Evolutionary conservation across 2,888 invertebrate species (phyloP).

Genomic region (Cyrtodaria siliqua): DNA sequence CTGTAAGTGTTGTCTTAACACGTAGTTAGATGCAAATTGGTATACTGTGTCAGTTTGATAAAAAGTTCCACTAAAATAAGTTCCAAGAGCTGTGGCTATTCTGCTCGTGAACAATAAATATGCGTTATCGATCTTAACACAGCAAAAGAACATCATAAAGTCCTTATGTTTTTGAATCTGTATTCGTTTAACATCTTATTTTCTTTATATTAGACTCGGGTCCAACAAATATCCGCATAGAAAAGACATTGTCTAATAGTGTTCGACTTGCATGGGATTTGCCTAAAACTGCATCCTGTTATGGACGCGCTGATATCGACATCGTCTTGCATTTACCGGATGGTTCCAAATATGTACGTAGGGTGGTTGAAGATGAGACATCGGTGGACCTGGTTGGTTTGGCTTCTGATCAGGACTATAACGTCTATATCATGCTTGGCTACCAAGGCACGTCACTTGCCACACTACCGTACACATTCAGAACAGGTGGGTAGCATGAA

Average conservation of each 20-base stretch:
- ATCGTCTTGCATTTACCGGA: conserved; percentile 11
- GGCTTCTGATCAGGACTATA: conserved; percentile 37
- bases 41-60: too few species aligned
- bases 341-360: conserved; percentile 6
- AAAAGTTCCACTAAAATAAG: too few species aligned
- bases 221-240: conserved; percentile 35
- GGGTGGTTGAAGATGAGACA: conserved; percentile 23
- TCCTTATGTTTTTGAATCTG: too few species aligned
- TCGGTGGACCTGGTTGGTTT: conserved; percentile 39
- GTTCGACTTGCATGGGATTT: conserved; percentile 43
- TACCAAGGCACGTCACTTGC: conserved; percentile 19
- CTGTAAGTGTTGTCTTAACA: too few species aligned
- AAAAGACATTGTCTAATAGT: conserved; percentile 24
- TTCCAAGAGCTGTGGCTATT: too few species aligned
- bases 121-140: too few species aligned
- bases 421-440: conserved; percentile 11
- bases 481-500: conserved; percentile 30
- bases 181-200: too few species aligned
- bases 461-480: conserved; percentile 21
- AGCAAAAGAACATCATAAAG: too few species aligned
- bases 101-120: too few species aligned
- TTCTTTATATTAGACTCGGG: conserved; percentile 12
- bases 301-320: conserved; percentile 32
- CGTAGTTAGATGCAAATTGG: too few species aligned
- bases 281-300: conserved; percentile 43